A percentile compares a stretch with the other conserved stretches of the same genome.
Evolutionary conservation across 2,797 vertebrate genomes (phyloP).

Genomic region (Menidia menidia): DNA sequence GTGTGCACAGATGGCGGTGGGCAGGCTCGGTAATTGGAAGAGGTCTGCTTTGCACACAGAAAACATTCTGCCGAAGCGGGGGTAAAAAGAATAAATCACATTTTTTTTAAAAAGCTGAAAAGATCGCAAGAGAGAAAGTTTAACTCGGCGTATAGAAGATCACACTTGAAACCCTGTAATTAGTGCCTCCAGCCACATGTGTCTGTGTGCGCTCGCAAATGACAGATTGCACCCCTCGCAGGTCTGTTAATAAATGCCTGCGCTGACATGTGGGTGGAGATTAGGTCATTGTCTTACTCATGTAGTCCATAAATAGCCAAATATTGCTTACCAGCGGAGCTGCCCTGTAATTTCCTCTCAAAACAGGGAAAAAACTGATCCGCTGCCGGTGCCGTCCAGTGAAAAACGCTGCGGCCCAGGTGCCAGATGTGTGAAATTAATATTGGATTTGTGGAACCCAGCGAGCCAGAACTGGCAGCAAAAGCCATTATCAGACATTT

Average conservation of each 20-base stretch:
- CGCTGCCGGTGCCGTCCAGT: not conserved
- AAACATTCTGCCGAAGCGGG: slow-evolving; percentile 19
- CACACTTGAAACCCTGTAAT: slow-evolving; percentile 68
- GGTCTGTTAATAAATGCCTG: slow-evolving; percentile 71
- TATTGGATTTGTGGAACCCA: not conserved
- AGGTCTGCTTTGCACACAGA: slow-evolving; percentile 36
- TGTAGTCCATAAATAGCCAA: slow-evolving; percentile 66
- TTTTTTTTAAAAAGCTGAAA: slow-evolving; percentile 28
- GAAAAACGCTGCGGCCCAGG: slow-evolving; percentile 20
- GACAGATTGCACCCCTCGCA: slow-evolving; percentile 56
- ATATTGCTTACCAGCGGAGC: slow-evolving; percentile 41
- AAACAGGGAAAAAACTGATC: slow-evolving; percentile 33
- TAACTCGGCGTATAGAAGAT: slow-evolving; percentile 46
- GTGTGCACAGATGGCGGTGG: slow-evolving; percentile 71
- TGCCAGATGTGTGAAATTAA: not conserved
- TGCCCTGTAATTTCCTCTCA: slow-evolving; percentile 38
- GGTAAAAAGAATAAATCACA: not conserved
- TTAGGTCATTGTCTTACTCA: slow-evolving; percentile 74
- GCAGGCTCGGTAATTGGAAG: slow-evolving; percentile 67
- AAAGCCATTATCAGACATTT: too few relatives aligned
- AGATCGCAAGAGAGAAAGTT: slow-evolving; percentile 26
- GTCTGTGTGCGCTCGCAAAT: slow-evolving; percentile 52
- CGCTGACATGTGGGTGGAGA: slow-evolving; percentile 68
- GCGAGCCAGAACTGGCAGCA: not conserved
- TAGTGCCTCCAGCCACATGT: slow-evolving; percentile 48